Conservation (phyloP, 2,888 invertebrate species). For the Parnassius smintheus region DNA sequence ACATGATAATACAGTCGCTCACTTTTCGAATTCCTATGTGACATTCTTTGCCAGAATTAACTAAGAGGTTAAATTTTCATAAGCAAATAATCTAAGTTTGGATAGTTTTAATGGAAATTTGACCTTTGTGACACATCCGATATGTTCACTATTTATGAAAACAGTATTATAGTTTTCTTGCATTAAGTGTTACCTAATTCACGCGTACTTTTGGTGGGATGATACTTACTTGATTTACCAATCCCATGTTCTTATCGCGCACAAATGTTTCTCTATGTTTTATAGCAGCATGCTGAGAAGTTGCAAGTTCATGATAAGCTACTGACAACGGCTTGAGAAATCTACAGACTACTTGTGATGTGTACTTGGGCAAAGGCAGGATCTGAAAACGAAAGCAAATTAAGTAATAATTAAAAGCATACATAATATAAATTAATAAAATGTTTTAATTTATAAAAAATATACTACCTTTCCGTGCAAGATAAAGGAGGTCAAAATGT, state of each 20-base stretch:
- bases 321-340: conserved; percentile 92
- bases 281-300: conserved; percentile 88
- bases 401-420: not conserved
- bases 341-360: conserved; percentile 92
- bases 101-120: no score
- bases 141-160: no score
- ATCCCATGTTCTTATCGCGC: conserved; percentile 89
- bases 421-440: not conserved
- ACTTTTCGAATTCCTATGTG: no score
- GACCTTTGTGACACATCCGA: no score
- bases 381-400: conserved; percentile 57
- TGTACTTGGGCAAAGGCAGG: conserved; percentile 91
- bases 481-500: conserved; percentile 94
- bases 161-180: no score
- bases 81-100: no score
- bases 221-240: conserved; percentile 85
- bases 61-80: no score
- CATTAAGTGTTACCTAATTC: no score
- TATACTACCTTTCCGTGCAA: conserved; percentile 91
- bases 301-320: conserved; percentile 93
- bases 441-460: not conserved
- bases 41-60: no score
- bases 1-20: no score
- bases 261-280: conserved; percentile 92
- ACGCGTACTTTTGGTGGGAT: no score